phyloP scores from a whole-genome alignment of 2,888 invertebrate genomes.

The Pachycephus smyrnensis region DNA sequence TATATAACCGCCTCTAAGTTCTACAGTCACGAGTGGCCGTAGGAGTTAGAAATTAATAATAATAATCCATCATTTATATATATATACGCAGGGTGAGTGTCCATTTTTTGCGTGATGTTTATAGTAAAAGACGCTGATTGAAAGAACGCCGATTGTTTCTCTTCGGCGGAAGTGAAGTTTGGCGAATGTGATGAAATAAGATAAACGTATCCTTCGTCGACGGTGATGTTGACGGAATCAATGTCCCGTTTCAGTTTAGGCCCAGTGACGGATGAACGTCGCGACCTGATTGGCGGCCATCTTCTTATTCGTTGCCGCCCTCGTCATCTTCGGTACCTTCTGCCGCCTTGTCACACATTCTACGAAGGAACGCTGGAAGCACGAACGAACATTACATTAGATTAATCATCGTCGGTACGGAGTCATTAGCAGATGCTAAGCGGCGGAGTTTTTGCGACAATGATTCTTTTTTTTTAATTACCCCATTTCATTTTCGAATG shows the following conservation, averaged over 20 bases:
- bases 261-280: not conserved
- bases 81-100: not conserved
- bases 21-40: not conserved
- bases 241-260: not conserved
- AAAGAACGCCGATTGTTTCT: not conserved
- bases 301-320: constrained; percentile 19
- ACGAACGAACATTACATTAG: not conserved
- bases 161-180: constrained; percentile 23
- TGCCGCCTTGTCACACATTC: constrained; percentile 78
- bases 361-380: constrained; percentile 79
- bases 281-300: constrained; percentile 18
- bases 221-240: constrained; percentile 16
- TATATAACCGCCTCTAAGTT: not conserved
- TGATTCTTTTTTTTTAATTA: constrained; percentile 60
- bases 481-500: constrained; percentile 8
- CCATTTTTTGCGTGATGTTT: not conserved
- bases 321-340: constrained; percentile 31
- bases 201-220: constrained; percentile 36
- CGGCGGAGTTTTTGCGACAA: not conserved
- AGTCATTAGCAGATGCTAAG: not conserved
- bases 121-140: not conserved
- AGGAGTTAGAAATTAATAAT: not conserved
- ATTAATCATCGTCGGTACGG: not conserved
- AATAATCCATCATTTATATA: too few species aligned
- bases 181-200: constrained; percentile 32